Base-by-base conservation (phyloP, 2,797 vertebrate genomes). In the Sphaeramia orbicularis region DNA sequence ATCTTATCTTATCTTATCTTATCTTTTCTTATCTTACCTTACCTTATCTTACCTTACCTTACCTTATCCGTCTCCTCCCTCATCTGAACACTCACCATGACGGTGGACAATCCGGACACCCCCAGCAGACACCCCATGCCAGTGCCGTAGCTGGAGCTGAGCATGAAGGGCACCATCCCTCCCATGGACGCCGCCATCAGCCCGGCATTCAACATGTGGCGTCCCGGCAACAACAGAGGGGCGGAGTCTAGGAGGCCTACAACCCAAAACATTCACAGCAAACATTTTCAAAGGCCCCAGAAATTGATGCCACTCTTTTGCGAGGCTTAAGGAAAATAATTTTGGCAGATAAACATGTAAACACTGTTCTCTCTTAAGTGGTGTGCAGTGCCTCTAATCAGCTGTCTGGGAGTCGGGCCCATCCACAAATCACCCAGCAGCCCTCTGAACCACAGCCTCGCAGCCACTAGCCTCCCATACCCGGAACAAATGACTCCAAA, bases 81-180 rank as follows among this genome's bases (percentile, higher is more conserved):
- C 32, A 10, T 13, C 10, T 32, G 12, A 6, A 54, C 10, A 78
- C 89, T 86, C 82, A 94, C 90, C 90, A 93, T 93, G 41, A 95
- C 7, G 45, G 93, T 93, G 14, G 92, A 95, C 55, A 95, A 93
- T 15, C 89, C 93, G 2, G 92, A 94, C 66, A 94, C 93, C 30
- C 90, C 89, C 12, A 93, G 1, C 6, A 92, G 83, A 24, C 91
- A 93, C 0, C 86, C 82, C 91, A 95, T 93, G 21, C 92, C 93
- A 0, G 89, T 90, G 3, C 14, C 56, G 7, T 93, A 95, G 60
- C 89, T 93, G 76, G 88, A 71, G 42, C 87, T 92, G 60, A 94
- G 58, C 87, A 94, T 94, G 58, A 93, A 94, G 59, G 86, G 86
- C 45, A 91, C 52, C 75, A 93, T 87, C 24, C 90, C 84, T 4